Percentiles rank a stretch among this genome's conserved stretches.
Conservation (phyloP, 2,113 vertebrate species). For the Coptodon bakossiorum region DNA sequence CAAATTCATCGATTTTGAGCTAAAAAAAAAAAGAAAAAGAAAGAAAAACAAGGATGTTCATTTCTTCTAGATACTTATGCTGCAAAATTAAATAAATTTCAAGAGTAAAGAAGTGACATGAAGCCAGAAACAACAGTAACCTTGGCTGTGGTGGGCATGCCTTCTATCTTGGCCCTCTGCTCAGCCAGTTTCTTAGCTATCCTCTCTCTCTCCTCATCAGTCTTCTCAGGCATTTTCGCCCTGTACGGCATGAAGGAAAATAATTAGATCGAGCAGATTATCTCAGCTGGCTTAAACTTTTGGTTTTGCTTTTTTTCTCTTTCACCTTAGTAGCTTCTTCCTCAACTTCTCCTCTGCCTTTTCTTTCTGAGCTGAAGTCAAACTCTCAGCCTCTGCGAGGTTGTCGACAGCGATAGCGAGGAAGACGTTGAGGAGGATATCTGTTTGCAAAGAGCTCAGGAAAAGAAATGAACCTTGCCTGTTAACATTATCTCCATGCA, state of each 20-base stretch:
- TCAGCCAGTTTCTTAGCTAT: constrained; percentile 88
- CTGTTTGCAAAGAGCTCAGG: constrained; percentile 75
- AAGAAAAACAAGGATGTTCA: background rate
- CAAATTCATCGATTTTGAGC: constrained; percentile 97
- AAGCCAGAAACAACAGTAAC: constrained; percentile 51
- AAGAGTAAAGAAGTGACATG: background rate
- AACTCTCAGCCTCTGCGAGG: constrained; percentile 90
- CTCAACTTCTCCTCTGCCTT: constrained; percentile 86
- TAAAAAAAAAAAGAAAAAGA: constrained; percentile 28
- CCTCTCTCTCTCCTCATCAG: constrained; percentile 85
- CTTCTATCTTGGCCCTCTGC: constrained; percentile 86
- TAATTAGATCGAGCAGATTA: background rate
- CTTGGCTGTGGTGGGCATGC: constrained; percentile 94
- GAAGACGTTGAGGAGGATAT: constrained; percentile 97
- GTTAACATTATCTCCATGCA: background rate
- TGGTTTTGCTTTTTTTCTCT: rapidly evolving
- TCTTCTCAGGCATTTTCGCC: constrained; percentile 79
- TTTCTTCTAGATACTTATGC: background rate
- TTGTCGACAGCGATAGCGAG: constrained; percentile 97
- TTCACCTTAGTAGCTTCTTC: constrained; percentile 82
- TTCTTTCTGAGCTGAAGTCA: constrained; percentile 92
- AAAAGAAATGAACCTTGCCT: background rate
- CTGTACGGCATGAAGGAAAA: constrained; percentile 52
- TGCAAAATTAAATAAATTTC: background rate
- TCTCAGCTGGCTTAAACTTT: background rate